Percentiles rank a stretch among this genome's conserved stretches.
These are phyloP conservation scores for Semotilus atromaculatus DNA, from an alignment of 2,797 vertebrate species.

Conservation along the genomic window DNA sequence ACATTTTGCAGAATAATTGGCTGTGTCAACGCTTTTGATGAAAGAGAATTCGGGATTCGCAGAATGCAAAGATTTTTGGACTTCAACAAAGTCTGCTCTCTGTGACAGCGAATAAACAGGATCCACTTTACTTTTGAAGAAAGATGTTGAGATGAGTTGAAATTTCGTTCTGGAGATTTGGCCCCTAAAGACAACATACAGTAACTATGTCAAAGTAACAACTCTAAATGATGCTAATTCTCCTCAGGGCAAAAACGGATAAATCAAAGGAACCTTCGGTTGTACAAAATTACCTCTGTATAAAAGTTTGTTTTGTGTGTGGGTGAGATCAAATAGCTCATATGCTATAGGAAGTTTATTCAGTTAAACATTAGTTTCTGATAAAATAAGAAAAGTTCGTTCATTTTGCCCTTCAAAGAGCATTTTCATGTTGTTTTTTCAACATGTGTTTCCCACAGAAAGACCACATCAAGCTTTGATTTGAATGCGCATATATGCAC, in stretches of 20 bases:
- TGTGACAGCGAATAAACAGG: slow-evolving; percentile 55
- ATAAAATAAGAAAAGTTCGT: slow-evolving; percentile 1
- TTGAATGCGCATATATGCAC: not conserved
- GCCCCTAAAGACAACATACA: not conserved
- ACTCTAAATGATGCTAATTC: not conserved
- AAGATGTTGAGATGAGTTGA: not conserved
- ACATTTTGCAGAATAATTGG: slow-evolving; percentile 52
- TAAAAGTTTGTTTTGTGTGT: not conserved
- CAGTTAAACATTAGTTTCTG: not conserved
- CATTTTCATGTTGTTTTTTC: no score
- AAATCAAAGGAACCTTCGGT: no score
- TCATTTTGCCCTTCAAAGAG: not conserved
- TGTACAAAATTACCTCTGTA: not conserved
- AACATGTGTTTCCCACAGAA: not conserved
- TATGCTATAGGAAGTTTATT: not conserved
- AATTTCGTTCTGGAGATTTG: not conserved
- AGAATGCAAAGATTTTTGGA: slow-evolving; percentile 47
- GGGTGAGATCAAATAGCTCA: not conserved
- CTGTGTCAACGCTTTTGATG: slow-evolving; percentile 55
- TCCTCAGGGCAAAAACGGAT: no score
- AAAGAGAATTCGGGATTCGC: slow-evolving; percentile 51
- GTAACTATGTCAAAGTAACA: not conserved
- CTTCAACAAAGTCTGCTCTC: not conserved
- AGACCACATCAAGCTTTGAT: slow-evolving; percentile 8
- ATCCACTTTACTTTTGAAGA: slow-evolving; percentile 70